Conservation (phyloP, 64 coral and sea anemone genomes). For the Catalaphyllia jardinei region DNA sequence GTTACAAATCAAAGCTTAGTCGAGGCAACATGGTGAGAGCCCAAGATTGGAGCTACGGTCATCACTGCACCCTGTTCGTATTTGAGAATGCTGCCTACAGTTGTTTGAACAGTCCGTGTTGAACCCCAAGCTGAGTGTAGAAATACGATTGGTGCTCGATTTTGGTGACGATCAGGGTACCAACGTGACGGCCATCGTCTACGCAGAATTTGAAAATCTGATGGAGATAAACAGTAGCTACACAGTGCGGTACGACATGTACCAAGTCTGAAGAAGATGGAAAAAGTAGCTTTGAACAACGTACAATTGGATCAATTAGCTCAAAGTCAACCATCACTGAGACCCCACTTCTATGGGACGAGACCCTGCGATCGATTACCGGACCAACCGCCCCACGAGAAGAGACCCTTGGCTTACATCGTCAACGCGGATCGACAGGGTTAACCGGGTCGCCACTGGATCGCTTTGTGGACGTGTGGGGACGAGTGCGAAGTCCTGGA, state of each 20-base stretch:
- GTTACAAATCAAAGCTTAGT: too few species aligned
- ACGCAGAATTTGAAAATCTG: slow-evolving; percentile 58
- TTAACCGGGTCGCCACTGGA: slow-evolving; percentile 17
- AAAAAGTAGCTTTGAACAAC: too few species aligned
- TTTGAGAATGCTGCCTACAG: slow-evolving; percentile 33
- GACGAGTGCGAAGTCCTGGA: slow-evolving; percentile 42
- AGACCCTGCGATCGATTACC: background rate
- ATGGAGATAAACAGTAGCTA: too few species aligned
- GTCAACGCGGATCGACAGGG: slow-evolving; percentile 38
- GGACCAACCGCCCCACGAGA: background rate
- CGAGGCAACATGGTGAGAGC: slow-evolving; percentile 35
- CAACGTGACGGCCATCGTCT: too few species aligned
- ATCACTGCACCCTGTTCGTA: too few species aligned
- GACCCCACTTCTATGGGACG: background rate
- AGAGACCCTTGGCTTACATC: background rate
- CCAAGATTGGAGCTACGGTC: slow-evolving; percentile 2
- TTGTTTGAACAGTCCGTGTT: background rate
- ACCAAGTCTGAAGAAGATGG: too few species aligned
- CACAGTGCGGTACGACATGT: too few species aligned
- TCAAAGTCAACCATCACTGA: too few species aligned
- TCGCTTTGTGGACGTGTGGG: slow-evolving; percentile 19
- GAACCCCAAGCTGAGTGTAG: background rate
- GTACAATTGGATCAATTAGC: too few species aligned
- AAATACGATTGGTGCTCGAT: background rate
- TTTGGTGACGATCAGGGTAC: background rate